phyloP scores from a whole-genome alignment of 2,113 vertebrate species.

The Ophthalmolycus amberensis region DNA sequence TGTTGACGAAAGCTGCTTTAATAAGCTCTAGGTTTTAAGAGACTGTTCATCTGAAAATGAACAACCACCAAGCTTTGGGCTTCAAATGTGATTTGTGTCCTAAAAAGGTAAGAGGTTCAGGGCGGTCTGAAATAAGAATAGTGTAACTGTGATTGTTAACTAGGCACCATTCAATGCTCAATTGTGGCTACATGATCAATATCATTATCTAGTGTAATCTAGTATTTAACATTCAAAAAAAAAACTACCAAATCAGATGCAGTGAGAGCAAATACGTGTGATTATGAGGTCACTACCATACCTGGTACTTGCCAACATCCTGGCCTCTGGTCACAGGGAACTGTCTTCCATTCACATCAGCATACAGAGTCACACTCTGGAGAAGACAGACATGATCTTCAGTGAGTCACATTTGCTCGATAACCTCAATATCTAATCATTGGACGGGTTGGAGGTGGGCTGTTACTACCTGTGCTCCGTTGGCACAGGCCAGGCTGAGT shows the following conservation, averaged over 20 bases:
- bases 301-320: constrained; percentile 94
- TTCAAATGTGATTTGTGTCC: not conserved
- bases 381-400: not conserved
- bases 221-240: not conserved
- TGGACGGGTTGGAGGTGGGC: not conserved
- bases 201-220: not conserved
- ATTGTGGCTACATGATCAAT: not conserved
- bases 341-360: constrained; percentile 92
- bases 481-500: constrained; percentile 89
- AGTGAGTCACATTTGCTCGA: not conserved
- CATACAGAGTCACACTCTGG: constrained; percentile 92
- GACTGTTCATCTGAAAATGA: not conserved
- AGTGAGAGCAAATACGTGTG: not conserved
- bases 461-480: constrained; percentile 92
- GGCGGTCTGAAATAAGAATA: not conserved
- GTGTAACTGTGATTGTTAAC: not conserved
- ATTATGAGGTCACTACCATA: constrained; percentile 49
- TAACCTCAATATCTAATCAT: not conserved
- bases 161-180: not conserved
- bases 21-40: not conserved
- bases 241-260: not conserved
- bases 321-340: constrained; percentile 94
- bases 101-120: not conserved
- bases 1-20: not conserved
- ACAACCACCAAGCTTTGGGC: not conserved